Base-by-base conservation (phyloP, 2,888 invertebrate genomes). In the Latrodectus elegans region DNA sequence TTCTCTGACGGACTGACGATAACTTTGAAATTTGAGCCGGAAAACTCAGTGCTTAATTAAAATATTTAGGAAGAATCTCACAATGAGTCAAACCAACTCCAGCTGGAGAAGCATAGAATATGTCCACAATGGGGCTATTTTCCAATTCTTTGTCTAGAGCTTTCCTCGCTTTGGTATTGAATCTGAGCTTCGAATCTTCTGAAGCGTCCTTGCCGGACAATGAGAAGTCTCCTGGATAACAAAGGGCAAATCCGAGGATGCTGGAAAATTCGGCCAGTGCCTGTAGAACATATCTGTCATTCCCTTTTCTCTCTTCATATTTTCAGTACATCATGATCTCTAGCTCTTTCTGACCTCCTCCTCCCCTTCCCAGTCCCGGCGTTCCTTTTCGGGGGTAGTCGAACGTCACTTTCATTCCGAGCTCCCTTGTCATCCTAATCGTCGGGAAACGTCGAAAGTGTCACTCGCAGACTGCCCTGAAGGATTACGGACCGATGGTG, bases 401-500 rank as follows among this genome's bases (percentile, higher is more conserved):
- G 78, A 60, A 78, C 84, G 89, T 89, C 89, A 89, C 85, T 89
- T 86, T 89, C 89, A 89, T 89, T 82, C 38, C 86, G 85, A 51
- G 65, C 22, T 75, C 76, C 81, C 80, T 80, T 88, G 88, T 88
- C 88, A 88, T 80, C 88, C 83, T 88, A 88, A 88, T 88, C 88
- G 88, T 88, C 87, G 87, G 38, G 55, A 79, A 74, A 67, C 87
- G 87, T 88, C 87, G 71, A 70, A 81, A 84, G 71, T 83, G 89
- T 89, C 89, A 85, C 82, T 70, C 77, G 64, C 89, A 89, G 85
- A 79, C 89, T 78, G 71, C 83, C 78, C 85, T 89, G 89, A 89
- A 89, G 89, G 89, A 89, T 89, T 89, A 86, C 89, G 85, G 85
- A 82, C 89, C 85, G 89, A 83, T 86, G 89, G 89, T 75, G 85